Conservation (phyloP, 1,140 invertebrate species). For the Zaprionus africanus region DNA sequence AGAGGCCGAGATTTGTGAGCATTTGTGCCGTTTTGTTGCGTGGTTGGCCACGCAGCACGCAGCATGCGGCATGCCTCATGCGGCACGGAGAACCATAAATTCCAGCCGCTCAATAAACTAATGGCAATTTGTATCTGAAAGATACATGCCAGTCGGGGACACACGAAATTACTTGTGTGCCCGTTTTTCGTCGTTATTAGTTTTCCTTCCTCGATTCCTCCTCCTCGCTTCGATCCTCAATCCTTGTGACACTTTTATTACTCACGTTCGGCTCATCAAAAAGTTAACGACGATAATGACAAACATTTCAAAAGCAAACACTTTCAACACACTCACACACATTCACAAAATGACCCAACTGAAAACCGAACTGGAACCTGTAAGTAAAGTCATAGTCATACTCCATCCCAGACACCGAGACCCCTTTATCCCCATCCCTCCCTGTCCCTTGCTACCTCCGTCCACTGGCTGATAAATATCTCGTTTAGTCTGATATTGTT, state of each 20-base stretch:
- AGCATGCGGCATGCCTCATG: constrained; percentile 16
- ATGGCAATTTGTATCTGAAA: constrained; percentile 80
- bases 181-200: constrained; percentile 53
- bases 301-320: constrained; percentile 82
- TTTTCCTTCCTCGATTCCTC: constrained; percentile 38
- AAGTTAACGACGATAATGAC: constrained; percentile 82
- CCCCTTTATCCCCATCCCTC: background rate
- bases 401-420: background rate
- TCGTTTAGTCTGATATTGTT: constrained; percentile 69
- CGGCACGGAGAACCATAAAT: constrained; percentile 73
- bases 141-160: constrained; percentile 62
- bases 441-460: too few species aligned
- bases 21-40: constrained; percentile 63
- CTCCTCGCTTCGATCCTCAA: constrained; percentile 31
- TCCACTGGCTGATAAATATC: constrained; percentile 72
- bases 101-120: constrained; percentile 79
- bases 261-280: constrained; percentile 81
- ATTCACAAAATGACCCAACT: constrained; percentile 37
- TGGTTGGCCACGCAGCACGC: constrained; percentile 59
- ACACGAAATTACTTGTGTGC: constrained; percentile 59
- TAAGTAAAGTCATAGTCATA: background rate
- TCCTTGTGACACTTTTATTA: constrained; percentile 81
- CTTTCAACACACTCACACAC: constrained; percentile 11
- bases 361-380: constrained; percentile 29
- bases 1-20: constrained; percentile 76